phyloP scores from a whole-genome alignment of 2,888 invertebrate species.

The Hydropsyche betteni region DNA sequence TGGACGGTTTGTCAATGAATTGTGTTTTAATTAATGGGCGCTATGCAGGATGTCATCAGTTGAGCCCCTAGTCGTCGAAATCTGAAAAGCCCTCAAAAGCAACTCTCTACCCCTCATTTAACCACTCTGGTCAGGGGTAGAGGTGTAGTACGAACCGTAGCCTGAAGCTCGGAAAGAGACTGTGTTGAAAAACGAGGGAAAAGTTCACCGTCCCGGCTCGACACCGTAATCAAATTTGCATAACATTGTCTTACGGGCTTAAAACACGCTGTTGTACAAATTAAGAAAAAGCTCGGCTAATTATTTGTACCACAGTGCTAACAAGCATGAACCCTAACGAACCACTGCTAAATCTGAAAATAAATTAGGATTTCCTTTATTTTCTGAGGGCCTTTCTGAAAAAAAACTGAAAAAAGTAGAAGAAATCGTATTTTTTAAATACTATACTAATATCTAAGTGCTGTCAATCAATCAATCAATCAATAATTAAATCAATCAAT shows the following conservation, averaged over 20 bases:
- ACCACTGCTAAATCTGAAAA: neutral
- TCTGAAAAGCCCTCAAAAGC: conserved; percentile 38
- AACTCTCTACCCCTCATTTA: conserved; percentile 29
- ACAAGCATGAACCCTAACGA: neutral
- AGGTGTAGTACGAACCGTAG: conserved; percentile 19
- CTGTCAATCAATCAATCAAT: too few species aligned
- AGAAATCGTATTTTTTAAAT: too few species aligned
- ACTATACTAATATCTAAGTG: too few species aligned
- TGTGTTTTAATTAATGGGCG: conserved; percentile 28
- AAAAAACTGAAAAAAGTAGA: too few species aligned
- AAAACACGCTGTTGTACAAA: conserved; percentile 44
- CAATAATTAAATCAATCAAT: too few species aligned
- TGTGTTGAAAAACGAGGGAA: neutral
- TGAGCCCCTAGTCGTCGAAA: neutral
- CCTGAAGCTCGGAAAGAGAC: conserved; percentile 14
- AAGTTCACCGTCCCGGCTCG: neutral
- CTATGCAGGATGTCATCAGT: conserved; percentile 6
- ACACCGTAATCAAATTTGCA: conserved; percentile 49
- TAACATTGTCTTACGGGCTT: conserved; percentile 51
- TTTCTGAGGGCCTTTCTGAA: too few species aligned
- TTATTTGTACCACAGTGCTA: conserved; percentile 34
- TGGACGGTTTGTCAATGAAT: conserved; percentile 16
- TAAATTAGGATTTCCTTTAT: conserved; percentile 11
- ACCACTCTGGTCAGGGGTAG: conserved; percentile 36
- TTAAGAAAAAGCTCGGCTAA: conserved; percentile 39